These are phyloP conservation scores for Nemotelus pantherinus DNA, from an alignment of 2,888 invertebrate species.

Conservation along the genomic window DNA sequence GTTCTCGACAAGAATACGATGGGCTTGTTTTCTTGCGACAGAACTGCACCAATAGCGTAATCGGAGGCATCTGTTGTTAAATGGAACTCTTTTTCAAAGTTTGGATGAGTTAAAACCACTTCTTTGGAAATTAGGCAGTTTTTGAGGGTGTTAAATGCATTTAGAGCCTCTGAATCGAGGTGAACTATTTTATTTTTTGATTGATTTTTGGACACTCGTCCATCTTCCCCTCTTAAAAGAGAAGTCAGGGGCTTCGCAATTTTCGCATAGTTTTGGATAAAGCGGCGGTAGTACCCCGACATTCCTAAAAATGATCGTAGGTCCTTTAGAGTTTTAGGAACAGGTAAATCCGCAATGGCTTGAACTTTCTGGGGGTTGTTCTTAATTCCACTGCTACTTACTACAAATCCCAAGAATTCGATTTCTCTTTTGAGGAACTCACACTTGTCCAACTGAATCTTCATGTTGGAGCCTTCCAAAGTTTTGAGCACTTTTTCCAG, in stretches of 20 bases:
- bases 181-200: not conserved
- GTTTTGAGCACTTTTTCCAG: not conserved
- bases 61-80: too few species aligned
- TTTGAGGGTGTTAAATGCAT: constrained; percentile 2
- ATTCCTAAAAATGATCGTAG: constrained; percentile 21
- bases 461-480: not conserved
- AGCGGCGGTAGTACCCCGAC: constrained; percentile 12
- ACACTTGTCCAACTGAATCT: not conserved
- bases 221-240: too few species aligned
- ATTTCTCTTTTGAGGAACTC: not conserved
- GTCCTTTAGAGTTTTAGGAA: not conserved
- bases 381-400: constrained; percentile 53
- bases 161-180: too few species aligned
- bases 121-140: constrained; percentile 2
- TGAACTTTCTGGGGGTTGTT: constrained; percentile 51
- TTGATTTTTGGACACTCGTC: too few species aligned
- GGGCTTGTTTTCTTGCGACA: too few species aligned
- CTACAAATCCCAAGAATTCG: constrained; percentile 55
- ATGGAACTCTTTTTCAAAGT: not conserved
- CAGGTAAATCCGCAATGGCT: not conserved
- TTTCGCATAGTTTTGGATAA: constrained; percentile 15
- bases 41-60: too few species aligned
- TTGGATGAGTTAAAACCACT: not conserved
- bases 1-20: too few species aligned
- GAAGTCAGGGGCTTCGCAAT: too few species aligned